Evolutionary conservation across 2,113 vertebrate species (phyloP).

Genomic region (Microtus pennsylvanicus): DNA sequence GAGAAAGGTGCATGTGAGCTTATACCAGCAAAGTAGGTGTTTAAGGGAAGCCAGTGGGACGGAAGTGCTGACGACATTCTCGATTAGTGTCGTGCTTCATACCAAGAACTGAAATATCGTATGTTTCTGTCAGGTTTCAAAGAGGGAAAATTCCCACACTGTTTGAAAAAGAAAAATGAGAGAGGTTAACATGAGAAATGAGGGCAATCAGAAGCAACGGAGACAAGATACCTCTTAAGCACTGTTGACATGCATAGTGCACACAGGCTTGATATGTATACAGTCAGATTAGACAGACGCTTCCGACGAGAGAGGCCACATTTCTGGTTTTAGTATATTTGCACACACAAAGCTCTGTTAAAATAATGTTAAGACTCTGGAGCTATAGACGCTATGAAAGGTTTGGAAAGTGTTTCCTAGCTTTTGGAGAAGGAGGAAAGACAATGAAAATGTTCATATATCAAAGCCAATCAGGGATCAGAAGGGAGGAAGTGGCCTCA

Average conservation of each 20-base stretch:
- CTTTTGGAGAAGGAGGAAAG: slow-evolving; percentile 15
- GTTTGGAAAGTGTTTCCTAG: not conserved
- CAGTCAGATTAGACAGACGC: slow-evolving; percentile 45
- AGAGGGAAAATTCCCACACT: slow-evolving; percentile 77
- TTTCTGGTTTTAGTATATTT: slow-evolving; percentile 71
- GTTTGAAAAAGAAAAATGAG: not conserved
- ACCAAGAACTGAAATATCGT: slow-evolving; percentile 68
- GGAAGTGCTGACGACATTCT: slow-evolving; percentile 66
- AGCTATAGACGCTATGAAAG: slow-evolving; percentile 1
- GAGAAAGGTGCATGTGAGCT: slow-evolving; percentile 78
- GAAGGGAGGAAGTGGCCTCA: not conserved
- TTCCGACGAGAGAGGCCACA: not conserved
- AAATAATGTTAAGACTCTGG: slow-evolving; percentile 57
- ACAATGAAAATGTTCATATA: not conserved
- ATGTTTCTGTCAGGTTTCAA: slow-evolving; percentile 68
- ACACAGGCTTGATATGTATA: not conserved
- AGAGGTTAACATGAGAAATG: slow-evolving; percentile 62
- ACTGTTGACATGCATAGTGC: slow-evolving; percentile 60
- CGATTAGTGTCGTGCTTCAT: slow-evolving; percentile 65
- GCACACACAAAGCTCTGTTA: slow-evolving; percentile 67
- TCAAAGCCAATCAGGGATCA: not conserved
- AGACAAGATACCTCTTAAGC: slow-evolving; percentile 63
- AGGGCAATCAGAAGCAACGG: slow-evolving; percentile 61
- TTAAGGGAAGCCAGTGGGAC: slow-evolving; percentile 77
- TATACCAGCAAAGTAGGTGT: slow-evolving; percentile 72